Conservation (phyloP, 2,888 invertebrate genomes). For the Bombyx huttoni region DNA sequence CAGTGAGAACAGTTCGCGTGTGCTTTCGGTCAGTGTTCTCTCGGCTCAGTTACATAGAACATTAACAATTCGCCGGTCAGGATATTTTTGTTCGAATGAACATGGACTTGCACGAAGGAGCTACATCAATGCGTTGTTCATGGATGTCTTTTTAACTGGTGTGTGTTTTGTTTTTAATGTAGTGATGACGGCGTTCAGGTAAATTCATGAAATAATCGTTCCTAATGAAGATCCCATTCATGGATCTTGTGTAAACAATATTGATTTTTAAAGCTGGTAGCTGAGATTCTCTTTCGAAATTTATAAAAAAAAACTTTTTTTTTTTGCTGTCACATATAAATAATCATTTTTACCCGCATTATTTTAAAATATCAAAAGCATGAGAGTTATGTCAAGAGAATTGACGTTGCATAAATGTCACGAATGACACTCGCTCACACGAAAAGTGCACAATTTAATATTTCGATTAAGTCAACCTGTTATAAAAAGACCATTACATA, state of each 20-base stretch:
- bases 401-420: no score
- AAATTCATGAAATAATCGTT: conserved; percentile 4
- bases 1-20: conserved; percentile 24
- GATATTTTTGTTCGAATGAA: conserved; percentile 50
- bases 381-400: not conserved
- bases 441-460: no score
- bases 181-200: conserved; percentile 15
- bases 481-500: not conserved
- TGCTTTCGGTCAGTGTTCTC: conserved; percentile 39
- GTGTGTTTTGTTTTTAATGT: conserved; percentile 41
- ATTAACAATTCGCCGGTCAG: conserved; percentile 29
- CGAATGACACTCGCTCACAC: no score
- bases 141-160: conserved; percentile 72
- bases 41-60: conserved; percentile 19
- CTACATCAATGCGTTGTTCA: conserved; percentile 70
- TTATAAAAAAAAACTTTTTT: not conserved
- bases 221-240: conserved; percentile 7
- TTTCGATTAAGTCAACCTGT: not conserved
- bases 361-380: not conserved
- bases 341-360: not conserved
- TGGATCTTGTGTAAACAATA: conserved; percentile 28
- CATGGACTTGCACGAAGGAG: conserved; percentile 67
- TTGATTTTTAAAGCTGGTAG: conserved; percentile 29
- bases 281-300: conserved; percentile 5
- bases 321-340: not conserved